Evolutionary conservation across 2,113 vertebrate genomes (phyloP), one percentile per base, ranked within the genome.

Genomic region (Aplodontia rufa): DNA sequence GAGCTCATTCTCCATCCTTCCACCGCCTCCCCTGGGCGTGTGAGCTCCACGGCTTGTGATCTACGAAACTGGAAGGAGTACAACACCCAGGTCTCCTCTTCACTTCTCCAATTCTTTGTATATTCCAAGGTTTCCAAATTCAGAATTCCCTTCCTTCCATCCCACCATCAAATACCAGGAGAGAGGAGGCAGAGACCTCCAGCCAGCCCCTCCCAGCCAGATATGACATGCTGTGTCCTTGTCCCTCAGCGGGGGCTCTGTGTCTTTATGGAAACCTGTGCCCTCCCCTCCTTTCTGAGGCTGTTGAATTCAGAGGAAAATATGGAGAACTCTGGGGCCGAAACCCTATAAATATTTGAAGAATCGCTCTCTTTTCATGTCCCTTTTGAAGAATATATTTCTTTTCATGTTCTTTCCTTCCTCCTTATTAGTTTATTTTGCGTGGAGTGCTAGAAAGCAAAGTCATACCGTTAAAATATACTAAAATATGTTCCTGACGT

Each of bases 371-470:
- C 90, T 96, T 95, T 97, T 97, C 87, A 97, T 95, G 94, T 95
- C 71, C 37, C 72, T 40, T 87, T 97, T 96, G 94, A 97, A 97
- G 94, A 87, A 76, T 95, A 86, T 87, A 84, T 95, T 96, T 94
- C 90, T 96, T 97, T 94, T 97, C 82, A 96, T 96, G 95, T 89
- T 95, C 37, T 55, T 94, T 96, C 40, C 76, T 96, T 96, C 91
- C 49, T 94, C 76, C 95, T 96, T 96, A 97, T 97, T 97, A 96
- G 96, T 96, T 97, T 96, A 93, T 91, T 93, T 97, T 97, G 83
- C 68, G 35, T 86, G 79, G 60, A 58, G 47, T 47, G 30, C 82
- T 97, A 62, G 62, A 91, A 94, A 95, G 90, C 75, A 95, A 96
- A 93, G 69, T 58, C 47, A 91, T 92, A 96, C 95, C 90, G 71